Evolutionary conservation across 2,888 invertebrate genomes (phyloP).

Genomic region (Agrotis segetum): DNA sequence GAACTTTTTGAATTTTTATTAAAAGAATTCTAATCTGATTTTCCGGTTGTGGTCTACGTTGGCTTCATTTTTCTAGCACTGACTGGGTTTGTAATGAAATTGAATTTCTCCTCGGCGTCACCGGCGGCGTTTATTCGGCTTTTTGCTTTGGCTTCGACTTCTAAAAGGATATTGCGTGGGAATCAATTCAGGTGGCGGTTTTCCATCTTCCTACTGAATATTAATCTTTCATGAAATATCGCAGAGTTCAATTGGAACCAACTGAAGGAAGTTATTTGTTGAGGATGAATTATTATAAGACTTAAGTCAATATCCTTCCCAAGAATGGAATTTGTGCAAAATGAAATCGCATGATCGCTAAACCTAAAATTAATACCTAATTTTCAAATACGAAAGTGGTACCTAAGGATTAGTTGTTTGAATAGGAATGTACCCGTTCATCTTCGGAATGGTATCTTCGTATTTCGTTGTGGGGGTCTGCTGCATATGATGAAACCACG

Average conservation of each 20-base stretch:
- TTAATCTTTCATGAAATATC: conserved; percentile 79
- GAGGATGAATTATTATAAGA: conserved; percentile 51
- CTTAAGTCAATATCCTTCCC: conserved; percentile 1
- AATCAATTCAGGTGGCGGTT: conserved; percentile 86
- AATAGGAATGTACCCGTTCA: conserved; percentile 77
- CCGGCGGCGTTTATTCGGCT: conserved; percentile 82
- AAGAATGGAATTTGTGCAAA: conserved; percentile 11
- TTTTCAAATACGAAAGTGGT: conserved; percentile 20
- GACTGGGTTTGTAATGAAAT: conserved; percentile 82
- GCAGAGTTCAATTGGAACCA: conserved; percentile 65
- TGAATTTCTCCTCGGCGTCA: conserved; percentile 82
- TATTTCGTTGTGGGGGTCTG: conserved; percentile 73
- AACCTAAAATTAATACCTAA: conserved; percentile 1
- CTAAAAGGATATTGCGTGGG: conserved; percentile 88
- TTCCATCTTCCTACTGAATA: conserved; percentile 78
- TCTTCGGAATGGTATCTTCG: conserved; percentile 79
- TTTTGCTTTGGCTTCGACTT: conserved; percentile 84
- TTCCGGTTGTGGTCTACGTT: conserved; percentile 63
- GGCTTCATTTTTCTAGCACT: conserved; percentile 74
- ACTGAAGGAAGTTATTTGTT: conserved; percentile 56
- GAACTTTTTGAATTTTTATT: conserved; percentile 16
- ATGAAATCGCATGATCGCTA: background rate
- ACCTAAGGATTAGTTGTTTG: conserved; percentile 19
- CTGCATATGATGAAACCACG: conserved; percentile 71
- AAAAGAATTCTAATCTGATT: conserved; percentile 65